phyloP scores from a whole-genome alignment of 2,888 invertebrate species.

The Megamerina dolium region DNA sequence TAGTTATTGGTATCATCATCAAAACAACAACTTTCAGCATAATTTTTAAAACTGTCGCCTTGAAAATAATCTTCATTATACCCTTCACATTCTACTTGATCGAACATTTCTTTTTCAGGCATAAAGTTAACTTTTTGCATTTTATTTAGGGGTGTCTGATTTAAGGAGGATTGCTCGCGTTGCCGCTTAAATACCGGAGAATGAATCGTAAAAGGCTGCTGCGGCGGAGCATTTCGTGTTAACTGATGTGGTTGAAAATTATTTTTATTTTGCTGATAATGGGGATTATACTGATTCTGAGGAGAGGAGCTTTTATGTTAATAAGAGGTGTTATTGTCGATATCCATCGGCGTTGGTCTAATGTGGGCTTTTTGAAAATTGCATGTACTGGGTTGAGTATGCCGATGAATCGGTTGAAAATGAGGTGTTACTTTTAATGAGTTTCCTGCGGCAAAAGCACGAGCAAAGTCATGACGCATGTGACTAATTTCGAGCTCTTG shows the following conservation, averaged over 20 bases:
- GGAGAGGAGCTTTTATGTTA: constrained; percentile 2
- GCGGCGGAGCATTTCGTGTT: not conserved
- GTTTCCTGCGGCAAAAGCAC: constrained; percentile 12
- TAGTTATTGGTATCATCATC: constrained; percentile 1
- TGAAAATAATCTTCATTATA: too few relatives aligned
- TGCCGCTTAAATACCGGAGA: constrained; percentile 6
- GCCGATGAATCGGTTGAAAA: constrained; percentile 1
- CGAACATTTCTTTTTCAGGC: not conserved
- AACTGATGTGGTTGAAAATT: not conserved
- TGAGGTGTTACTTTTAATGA: not conserved
- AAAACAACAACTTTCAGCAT: not conserved
- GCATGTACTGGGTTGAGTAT: not conserved
- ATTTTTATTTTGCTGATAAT: not conserved
- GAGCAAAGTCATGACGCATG: constrained; percentile 13
- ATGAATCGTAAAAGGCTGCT: too few relatives aligned
- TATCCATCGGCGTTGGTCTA: constrained; percentile 12
- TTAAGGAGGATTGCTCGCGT: constrained; percentile 1
- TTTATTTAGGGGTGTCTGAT: constrained; percentile 4
- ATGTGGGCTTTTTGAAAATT: constrained; percentile 1
- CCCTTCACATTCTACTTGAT: too few relatives aligned
- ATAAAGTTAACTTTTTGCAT: constrained; percentile 6
- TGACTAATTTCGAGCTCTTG: constrained; percentile 15
- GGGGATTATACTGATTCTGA: not conserved
- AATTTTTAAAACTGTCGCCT: not conserved
- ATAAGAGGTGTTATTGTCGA: constrained; percentile 6